Conservation (phyloP, 2,888 invertebrate species). For the Aphodius sticticus region DNA sequence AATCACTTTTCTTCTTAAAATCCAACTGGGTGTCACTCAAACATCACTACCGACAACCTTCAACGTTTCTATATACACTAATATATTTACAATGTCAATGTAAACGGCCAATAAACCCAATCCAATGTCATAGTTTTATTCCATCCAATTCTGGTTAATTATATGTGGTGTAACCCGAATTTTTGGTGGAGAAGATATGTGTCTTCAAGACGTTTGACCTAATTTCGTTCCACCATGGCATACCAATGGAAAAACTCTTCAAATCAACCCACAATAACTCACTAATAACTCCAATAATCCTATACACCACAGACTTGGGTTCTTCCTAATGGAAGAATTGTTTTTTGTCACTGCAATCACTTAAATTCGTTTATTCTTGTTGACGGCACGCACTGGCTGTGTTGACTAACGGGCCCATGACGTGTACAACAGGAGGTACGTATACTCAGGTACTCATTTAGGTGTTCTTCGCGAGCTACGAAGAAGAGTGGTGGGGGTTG, state of each 20-base stretch:
- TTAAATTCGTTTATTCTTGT: neutral
- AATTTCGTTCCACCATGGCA: neutral
- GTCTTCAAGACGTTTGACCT: slow-evolving; percentile 4
- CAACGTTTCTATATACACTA: slow-evolving; percentile 20
- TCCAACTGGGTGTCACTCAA: slow-evolving; percentile 40
- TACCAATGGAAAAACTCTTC: neutral
- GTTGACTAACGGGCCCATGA: neutral
- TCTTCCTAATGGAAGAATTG: neutral
- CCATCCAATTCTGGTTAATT: neutral
- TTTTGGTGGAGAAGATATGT: neutral
- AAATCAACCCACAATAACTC: neutral
- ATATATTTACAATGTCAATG: slow-evolving; percentile 12
- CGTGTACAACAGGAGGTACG: neutral
- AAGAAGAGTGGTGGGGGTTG: neutral
- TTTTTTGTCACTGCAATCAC: neutral
- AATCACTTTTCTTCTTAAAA: slow-evolving; percentile 47
- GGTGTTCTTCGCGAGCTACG: neutral
- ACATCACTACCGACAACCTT: slow-evolving; percentile 34
- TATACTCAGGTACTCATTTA: neutral
- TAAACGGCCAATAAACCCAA: neutral
- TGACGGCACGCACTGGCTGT: neutral
- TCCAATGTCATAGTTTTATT: neutral
- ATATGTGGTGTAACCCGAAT: neutral
- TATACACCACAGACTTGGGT: neutral
- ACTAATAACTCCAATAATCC: neutral